These are phyloP conservation scores for Amiota mariae DNA, from an alignment of 2,888 invertebrate genomes.

Conservation along the genomic window DNA sequence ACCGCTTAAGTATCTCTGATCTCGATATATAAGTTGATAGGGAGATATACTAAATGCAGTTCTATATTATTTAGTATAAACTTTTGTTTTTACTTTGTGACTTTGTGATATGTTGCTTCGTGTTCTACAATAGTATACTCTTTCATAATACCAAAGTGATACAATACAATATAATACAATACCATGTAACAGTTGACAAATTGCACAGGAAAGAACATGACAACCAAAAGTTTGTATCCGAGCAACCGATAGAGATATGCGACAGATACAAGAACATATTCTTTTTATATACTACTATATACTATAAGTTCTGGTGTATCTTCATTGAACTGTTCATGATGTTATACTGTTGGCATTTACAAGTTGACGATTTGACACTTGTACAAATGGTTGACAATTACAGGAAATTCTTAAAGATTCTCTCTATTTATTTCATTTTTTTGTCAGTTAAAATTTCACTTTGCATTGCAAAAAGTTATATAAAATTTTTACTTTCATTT, in stretches of 20 bases:
- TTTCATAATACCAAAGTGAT: conserved; percentile 17
- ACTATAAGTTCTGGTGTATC: conserved; percentile 17
- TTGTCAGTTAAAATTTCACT: neutral
- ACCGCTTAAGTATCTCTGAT: no score
- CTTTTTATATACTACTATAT: conserved; percentile 40
- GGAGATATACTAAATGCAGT: no score
- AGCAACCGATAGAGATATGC: conserved; percentile 3
- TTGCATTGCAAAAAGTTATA: conserved; percentile 15
- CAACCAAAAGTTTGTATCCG: conserved; percentile 54
- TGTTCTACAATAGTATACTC: neutral
- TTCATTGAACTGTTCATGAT: conserved; percentile 37
- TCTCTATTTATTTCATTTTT: conserved; percentile 26
- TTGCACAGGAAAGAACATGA: conserved; percentile 71
- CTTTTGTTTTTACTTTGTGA: no score
- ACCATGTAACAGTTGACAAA: conserved; percentile 63
- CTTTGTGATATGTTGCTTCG: conserved; percentile 4
- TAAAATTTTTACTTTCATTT: conserved; percentile 17
- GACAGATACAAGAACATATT: conserved; percentile 16
- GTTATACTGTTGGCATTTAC: conserved; percentile 31
- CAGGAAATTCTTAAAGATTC: conserved; percentile 53
- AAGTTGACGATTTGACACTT: conserved; percentile 53
- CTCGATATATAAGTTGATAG: no score
- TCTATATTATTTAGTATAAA: no score
- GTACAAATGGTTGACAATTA: conserved; percentile 67
- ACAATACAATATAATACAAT: neutral